Evolutionary conservation across 2,113 vertebrate genomes (phyloP).

Genomic region (Apeltes quadracus): DNA sequence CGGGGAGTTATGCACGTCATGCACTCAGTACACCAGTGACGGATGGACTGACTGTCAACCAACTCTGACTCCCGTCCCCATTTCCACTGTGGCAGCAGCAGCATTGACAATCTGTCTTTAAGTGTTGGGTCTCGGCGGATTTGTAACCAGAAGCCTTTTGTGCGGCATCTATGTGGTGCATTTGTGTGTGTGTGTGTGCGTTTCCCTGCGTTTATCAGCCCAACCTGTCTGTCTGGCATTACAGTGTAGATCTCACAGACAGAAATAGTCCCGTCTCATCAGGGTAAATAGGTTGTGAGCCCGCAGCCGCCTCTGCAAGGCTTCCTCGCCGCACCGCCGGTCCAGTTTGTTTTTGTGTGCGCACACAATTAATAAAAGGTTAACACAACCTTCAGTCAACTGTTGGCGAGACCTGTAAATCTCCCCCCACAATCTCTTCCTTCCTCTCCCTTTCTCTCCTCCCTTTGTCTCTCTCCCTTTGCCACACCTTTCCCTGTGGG

Average conservation of each 20-base stretch:
- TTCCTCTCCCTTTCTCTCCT: conserved; percentile 76
- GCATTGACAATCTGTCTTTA: conserved; percentile 73
- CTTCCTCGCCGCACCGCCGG: conserved; percentile 35
- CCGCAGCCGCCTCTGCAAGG: conserved; percentile 58
- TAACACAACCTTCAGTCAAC: conserved; percentile 65
- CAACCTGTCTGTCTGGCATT: conserved; percentile 54
- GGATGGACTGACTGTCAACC: conserved; percentile 52
- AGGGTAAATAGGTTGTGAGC: conserved; percentile 57
- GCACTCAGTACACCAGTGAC: conserved; percentile 48
- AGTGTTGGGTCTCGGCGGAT: conserved; percentile 66
- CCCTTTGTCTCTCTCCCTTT: conserved; percentile 72
- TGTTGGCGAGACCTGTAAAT: conserved; percentile 69
- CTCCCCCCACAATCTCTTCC: conserved; percentile 74
- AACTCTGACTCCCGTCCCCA: conserved; percentile 55
- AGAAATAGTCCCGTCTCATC: conserved; percentile 69
- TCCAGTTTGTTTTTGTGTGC: conserved; percentile 66
- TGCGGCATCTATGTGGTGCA: conserved; percentile 28
- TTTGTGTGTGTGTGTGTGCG: conserved; percentile 5
- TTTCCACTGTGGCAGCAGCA: conserved; percentile 56
- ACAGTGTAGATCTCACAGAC: conserved; percentile 52
- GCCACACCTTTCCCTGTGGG: conserved; percentile 77
- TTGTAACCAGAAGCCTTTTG: conserved; percentile 64
- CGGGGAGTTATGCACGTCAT: conserved; percentile 60
- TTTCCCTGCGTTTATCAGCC: conserved; percentile 35
- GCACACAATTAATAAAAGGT: conserved; percentile 72